Evolutionary conservation across 2,888 invertebrate genomes (phyloP), one percentile per base, ranked within the genome.

Genomic region (Lithophane ornitopus): DNA sequence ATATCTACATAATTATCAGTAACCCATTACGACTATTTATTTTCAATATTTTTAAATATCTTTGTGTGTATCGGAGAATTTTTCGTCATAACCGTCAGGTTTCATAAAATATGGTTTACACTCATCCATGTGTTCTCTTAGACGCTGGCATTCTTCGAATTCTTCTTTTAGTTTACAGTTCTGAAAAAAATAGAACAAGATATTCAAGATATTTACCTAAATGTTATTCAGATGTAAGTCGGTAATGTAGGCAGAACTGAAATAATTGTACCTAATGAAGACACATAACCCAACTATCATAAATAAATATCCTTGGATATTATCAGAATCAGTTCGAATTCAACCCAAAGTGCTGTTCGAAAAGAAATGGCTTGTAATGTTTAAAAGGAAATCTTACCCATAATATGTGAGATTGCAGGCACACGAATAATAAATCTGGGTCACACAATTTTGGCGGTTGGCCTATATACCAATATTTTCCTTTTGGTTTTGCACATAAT

Each of bases 141-240:
- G 73, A n/a, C 79, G 82, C 14, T 89, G 83, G 76, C 95, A 95
- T 34, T 88, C 89, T 3, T 92, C 90, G 0, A 83, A 87, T 11
- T 90, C 84, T 11, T 90, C 84, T 44, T 89, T 94, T 0, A 82
- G 81, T 3, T 95, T 94, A 78, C 95, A 95, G 74, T 94, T 87
- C 95, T 95, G 92, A 66, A 94, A 93, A 49, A 56, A 81, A 72
- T 81, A 41, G 34, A 69, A 2, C 4, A 34, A 4, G 34, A 34
- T 34, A 34, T 62, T 2, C 26, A 19, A 28, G 14, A 22, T 3
- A 26, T 22, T 67, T 26, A 66, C 1, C 0, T 39, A 14, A 65
- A 3, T 49, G 41, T 28, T 22, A 66, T 39, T 19, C 19, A 56
- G 3, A 19, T 34, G 4, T n/a, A n/a, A 12, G 19, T 34, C 9